Conservation (phyloP, 2,888 invertebrate genomes). For the Zhengitettix transpicula region DNA sequence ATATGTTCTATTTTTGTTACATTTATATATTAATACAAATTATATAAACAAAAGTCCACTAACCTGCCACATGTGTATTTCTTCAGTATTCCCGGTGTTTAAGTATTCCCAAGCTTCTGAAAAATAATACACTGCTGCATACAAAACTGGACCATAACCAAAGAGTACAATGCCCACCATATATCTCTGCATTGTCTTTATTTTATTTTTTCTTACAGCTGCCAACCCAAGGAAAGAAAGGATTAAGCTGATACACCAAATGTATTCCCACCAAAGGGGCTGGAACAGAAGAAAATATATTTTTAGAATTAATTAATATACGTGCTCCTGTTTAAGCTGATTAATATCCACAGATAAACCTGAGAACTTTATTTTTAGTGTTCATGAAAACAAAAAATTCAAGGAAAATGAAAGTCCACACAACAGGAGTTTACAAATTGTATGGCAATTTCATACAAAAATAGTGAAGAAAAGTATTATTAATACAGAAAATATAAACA, state of each 20-base stretch:
- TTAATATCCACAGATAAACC: too few relatives aligned
- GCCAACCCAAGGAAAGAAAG: conserved; percentile 72
- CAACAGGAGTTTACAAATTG: too few relatives aligned
- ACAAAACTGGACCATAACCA: conserved; percentile 65
- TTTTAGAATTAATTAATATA: neutral
- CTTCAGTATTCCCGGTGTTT: conserved; percentile 46
- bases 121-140: conserved; percentile 67
- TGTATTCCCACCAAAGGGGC: conserved; percentile 86
- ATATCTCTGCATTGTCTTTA: conserved; percentile 57
- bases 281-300: conserved; percentile 26
- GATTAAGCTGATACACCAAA: conserved; percentile 73
- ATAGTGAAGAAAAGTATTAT: too few relatives aligned
- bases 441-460: too few relatives aligned
- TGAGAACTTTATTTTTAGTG: too few relatives aligned
- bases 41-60: conserved; percentile 8
- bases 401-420: too few relatives aligned
- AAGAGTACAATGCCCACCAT: conserved; percentile 64
- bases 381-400: too few relatives aligned
- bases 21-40: neutral
- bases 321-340: neutral
- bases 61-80: conserved; percentile 72
- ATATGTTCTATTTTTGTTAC: too few relatives aligned
- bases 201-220: conserved; percentile 71
- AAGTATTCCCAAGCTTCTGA: conserved; percentile 70
- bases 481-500: too few relatives aligned